Evolutionary conservation across 2,797 vertebrate species (phyloP).

Genomic region (Columba guinea): DNA sequence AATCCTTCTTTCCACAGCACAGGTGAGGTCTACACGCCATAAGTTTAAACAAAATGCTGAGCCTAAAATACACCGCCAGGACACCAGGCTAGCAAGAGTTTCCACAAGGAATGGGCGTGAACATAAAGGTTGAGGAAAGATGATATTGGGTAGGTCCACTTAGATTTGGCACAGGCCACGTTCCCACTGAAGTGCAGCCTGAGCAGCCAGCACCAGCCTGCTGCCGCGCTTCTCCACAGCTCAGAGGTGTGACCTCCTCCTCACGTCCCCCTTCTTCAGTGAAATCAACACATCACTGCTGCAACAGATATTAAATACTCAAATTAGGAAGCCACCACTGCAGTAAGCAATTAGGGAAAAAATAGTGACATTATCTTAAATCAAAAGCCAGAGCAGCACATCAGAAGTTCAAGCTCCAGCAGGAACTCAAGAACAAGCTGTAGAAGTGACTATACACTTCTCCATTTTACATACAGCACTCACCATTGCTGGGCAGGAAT

Average conservation of each 20-base stretch:
- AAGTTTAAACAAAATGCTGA: neutral
- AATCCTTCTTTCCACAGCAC: neutral
- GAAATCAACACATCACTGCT: neutral
- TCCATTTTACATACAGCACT: neutral
- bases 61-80: neutral
- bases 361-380: neutral
- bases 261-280: neutral
- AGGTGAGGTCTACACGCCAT: accelerated
- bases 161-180: neutral
- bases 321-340: neutral
- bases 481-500: neutral
- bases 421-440: neutral
- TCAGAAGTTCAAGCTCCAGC: neutral
- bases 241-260: neutral
- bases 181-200: accelerated
- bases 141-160: neutral
- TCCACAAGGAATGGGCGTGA: neutral
- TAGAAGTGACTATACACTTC: neutral
- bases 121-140: neutral
- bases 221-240: neutral
- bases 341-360: neutral
- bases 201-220: neutral
- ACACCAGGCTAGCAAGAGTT: neutral
- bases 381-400: neutral
- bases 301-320: neutral